phyloP scores from a whole-genome alignment of 2,113 vertebrate genomes.

The Hucho hucho region DNA sequence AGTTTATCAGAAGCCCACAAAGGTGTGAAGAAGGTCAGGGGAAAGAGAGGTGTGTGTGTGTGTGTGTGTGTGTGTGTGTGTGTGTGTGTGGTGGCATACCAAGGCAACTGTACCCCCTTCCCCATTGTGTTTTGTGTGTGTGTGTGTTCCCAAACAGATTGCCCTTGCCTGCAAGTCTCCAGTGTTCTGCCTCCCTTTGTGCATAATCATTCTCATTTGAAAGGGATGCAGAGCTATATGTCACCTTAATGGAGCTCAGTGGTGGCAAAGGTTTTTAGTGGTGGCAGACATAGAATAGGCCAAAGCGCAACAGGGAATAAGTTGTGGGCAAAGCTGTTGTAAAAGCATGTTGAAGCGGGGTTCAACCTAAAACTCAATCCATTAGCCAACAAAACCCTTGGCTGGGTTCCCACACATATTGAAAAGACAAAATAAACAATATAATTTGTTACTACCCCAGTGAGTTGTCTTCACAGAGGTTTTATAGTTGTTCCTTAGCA shows the following conservation, averaged over 20 bases:
- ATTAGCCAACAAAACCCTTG: conserved; percentile 44
- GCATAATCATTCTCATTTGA: conserved; percentile 25
- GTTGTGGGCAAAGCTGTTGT: conserved; percentile 19
- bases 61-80: not conserved
- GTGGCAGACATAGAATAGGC: conserved; percentile 4
- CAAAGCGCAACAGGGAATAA: conserved; percentile 20
- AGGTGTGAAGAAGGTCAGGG: conserved; percentile 5
- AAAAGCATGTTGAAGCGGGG: conserved; percentile 21
- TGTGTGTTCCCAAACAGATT: not conserved
- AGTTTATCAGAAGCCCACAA: conserved; percentile 25
- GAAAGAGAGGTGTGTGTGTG: conserved; percentile 5
- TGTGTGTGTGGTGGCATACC: not conserved
- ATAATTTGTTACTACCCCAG: conserved; percentile 39
- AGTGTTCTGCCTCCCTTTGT: not conserved
- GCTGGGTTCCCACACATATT: conserved; percentile 37
- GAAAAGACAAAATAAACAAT: conserved; percentile 38
- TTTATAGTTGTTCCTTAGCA: conserved; percentile 38
- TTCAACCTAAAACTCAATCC: conserved; percentile 26
- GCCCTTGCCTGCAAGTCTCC: conserved; percentile 11
- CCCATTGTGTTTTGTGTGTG: not conserved
- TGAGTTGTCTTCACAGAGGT: conserved; percentile 29
- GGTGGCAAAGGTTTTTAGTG: conserved; percentile 6
- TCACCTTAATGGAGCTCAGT: conserved; percentile 24
- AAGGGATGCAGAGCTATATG: conserved; percentile 24
- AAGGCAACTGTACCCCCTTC: no score